Evolutionary conservation across 1,140 invertebrate species (phyloP).

Genomic region (Spodoptera frugiperda): DNA sequence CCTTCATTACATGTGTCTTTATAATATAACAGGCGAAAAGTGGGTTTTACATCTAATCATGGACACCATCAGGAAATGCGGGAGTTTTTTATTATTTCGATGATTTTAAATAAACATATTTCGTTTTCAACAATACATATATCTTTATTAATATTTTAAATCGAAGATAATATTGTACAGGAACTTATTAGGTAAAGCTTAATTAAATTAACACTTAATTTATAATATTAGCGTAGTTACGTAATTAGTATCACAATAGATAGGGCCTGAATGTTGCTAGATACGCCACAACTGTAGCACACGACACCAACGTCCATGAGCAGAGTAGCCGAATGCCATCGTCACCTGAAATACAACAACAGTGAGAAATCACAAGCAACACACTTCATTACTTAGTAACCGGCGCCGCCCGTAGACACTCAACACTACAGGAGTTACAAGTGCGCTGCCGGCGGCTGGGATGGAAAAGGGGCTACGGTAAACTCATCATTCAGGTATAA

Average conservation of each 20-base stretch:
- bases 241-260: slow-evolving; percentile 41
- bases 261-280: slow-evolving; percentile 2
- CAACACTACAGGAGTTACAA: too few relatives aligned
- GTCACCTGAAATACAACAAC: slow-evolving; percentile 18
- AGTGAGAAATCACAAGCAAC: background rate
- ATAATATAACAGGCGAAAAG: too few relatives aligned
- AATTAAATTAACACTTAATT: slow-evolving; percentile 32
- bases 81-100: background rate
- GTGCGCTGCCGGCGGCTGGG: too few relatives aligned
- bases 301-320: slow-evolving; percentile 10
- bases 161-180: slow-evolving; percentile 29
- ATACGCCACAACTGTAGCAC: background rate
- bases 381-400: too few relatives aligned
- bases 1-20: too few relatives aligned
- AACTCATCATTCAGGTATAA: too few relatives aligned
- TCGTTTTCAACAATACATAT: slow-evolving; percentile 22
- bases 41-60: too few relatives aligned
- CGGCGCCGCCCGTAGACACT: too few relatives aligned
- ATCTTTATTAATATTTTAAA: slow-evolving; percentile 33
- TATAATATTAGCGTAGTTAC: slow-evolving; percentile 27
- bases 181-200: slow-evolving; percentile 29
- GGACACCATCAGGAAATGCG: too few relatives aligned
- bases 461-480: too few relatives aligned
- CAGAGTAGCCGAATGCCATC: slow-evolving; percentile 28
- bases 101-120: background rate